Percentiles rank a stretch among this genome's conserved stretches.
Conservation (phyloP, 1,140 invertebrate genomes). For the Bombus waltoni region DNA sequence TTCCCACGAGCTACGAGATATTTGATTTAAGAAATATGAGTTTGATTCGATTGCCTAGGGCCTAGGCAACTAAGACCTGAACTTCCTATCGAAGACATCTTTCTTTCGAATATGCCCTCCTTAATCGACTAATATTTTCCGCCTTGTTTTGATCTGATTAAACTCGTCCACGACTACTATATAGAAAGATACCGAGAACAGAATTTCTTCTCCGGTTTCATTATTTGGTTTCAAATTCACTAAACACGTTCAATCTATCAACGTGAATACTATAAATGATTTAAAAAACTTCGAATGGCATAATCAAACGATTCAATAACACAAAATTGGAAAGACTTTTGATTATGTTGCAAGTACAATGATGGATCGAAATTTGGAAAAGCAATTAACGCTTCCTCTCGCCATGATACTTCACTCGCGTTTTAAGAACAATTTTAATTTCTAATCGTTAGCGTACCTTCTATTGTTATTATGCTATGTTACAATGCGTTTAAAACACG, state of each 20-base stretch:
- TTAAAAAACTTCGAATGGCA: conserved; percentile 29
- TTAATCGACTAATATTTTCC: not conserved
- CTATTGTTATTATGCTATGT: conserved; percentile 72
- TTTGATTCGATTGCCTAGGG: conserved; percentile 43
- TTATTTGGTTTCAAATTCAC: conserved; percentile 20
- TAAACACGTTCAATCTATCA: conserved; percentile 50
- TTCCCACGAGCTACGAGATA: conserved; percentile 57
- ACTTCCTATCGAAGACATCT: not conserved
- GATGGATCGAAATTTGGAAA: conserved; percentile 23
- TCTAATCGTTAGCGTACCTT: conserved; percentile 58
- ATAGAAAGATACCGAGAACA: not conserved
- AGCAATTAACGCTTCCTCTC: not conserved
- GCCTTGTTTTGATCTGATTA: conserved; percentile 23
- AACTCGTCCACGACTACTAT: not conserved
- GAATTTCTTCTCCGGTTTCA: not conserved
- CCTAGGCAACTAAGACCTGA: conserved; percentile 45
- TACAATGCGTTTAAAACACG: conserved; percentile 75
- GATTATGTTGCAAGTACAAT: conserved; percentile 38
- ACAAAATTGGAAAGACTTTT: conserved; percentile 24
- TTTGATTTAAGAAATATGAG: conserved; percentile 58
- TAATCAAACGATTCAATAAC: not conserved
- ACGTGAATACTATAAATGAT: conserved; percentile 18
- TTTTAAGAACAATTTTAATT: conserved; percentile 35
- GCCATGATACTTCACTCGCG: not conserved
- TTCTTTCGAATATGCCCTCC: not conserved